Conservation (phyloP, 2,797 vertebrate genomes). For the Phyllotis vaccarum region DNA sequence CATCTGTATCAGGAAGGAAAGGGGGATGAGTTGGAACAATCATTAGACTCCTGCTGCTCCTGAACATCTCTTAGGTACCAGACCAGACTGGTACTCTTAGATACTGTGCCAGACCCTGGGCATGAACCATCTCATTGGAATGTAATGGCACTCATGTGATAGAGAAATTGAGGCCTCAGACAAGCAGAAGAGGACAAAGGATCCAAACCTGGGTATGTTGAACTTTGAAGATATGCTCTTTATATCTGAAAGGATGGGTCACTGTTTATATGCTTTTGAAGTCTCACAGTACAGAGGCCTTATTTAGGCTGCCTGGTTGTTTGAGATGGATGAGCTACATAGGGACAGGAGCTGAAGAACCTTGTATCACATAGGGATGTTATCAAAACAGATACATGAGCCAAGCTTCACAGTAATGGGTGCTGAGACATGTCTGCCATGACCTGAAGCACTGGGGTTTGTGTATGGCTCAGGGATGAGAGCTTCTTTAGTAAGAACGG, state of each 20-base stretch:
- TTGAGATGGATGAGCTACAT: neutral
- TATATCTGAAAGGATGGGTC: neutral
- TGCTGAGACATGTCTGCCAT: neutral
- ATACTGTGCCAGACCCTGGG: neutral
- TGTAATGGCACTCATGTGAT: neutral
- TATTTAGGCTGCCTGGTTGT: neutral
- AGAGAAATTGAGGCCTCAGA: neutral
- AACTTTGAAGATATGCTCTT: neutral
- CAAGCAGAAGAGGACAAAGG: neutral
- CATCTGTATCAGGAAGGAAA: constrained; percentile 82
- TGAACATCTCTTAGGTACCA: neutral
- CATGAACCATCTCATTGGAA: neutral
- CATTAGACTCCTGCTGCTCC: neutral
- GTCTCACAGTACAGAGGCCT: neutral
- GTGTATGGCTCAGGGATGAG: neutral
- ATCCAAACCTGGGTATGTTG: neutral
- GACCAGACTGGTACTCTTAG: neutral
- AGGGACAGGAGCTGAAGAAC: too few relatives aligned
- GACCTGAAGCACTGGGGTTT: neutral
- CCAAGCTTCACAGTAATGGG: neutral
- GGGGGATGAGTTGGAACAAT: neutral
- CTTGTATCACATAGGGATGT: neutral
- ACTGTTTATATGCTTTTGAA: neutral
- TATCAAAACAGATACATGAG: neutral
- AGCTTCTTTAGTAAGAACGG: neutral